Percentiles rank a stretch among this genome's conserved stretches.
Evolutionary conservation across 1,140 invertebrate species (phyloP).

Genomic region (Drosophila ambigua): DNA sequence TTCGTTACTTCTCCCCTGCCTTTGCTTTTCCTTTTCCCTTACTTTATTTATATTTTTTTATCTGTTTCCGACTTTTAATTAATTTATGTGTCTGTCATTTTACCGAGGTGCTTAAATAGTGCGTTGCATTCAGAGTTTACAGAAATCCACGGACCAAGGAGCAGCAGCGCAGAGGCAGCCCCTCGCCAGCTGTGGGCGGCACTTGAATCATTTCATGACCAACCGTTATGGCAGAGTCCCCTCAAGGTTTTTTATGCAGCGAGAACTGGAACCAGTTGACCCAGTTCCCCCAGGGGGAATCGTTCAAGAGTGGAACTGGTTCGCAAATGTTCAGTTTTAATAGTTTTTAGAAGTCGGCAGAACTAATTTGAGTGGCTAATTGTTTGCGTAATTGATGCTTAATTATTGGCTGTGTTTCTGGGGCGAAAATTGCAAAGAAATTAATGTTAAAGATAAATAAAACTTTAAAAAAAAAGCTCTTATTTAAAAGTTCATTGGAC

Average conservation of each 20-base stretch:
- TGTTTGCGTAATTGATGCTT: too few species aligned
- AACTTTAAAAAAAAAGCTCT: too few species aligned
- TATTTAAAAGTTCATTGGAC: too few species aligned
- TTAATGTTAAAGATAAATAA: too few species aligned
- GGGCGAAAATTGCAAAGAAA: too few species aligned
- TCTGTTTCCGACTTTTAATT: slow-evolving; percentile 79
- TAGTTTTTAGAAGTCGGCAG: too few species aligned
- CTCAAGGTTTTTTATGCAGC: neutral
- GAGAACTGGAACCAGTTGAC: neutral
- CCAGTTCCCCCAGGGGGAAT: neutral
- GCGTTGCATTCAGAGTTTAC: slow-evolving; percentile 29
- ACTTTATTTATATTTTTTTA: slow-evolving; percentile 67
- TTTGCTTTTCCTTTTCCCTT: slow-evolving; percentile 23
- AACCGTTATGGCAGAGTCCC: neutral
- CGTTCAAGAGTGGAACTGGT: too few species aligned
- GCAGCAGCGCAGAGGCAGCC: neutral
- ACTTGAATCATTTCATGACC: slow-evolving; percentile 12
- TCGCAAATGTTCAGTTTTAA: too few species aligned
- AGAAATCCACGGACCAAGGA: neutral
- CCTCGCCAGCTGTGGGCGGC: neutral
- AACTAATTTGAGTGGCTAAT: too few species aligned
- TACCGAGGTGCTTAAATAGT: slow-evolving; percentile 50
- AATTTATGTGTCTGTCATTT: slow-evolving; percentile 66
- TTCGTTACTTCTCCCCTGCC: neutral
- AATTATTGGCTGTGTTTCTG: too few species aligned